Evolutionary conservation across 2,888 invertebrate species (phyloP), one percentile per base, ranked within the genome.

Genomic region (Dicycla oo): DNA sequence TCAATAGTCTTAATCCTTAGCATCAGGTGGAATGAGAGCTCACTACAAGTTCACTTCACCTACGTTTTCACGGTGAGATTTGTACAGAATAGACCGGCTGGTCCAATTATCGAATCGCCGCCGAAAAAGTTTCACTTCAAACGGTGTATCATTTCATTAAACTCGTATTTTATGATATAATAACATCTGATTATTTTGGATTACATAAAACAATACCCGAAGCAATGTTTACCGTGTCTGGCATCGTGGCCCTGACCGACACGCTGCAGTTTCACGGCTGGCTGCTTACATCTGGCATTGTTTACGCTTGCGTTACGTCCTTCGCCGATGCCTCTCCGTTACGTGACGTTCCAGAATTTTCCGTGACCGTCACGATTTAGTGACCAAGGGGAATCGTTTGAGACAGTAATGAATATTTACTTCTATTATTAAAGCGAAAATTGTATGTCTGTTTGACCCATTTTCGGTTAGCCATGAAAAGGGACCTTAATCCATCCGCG

Each of bases 171-270:
- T 18, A 43, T 51, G 26, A 26, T 26, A 57, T 56, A 56, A 47
- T 43, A 43, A 15, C 13, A 56, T 26, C 15, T 18, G 34, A n/a
- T 53, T 51, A n/a, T 53, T 51, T 61, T n/a, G 47, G 26, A 34
- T 30, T 38, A 53, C 15, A 23, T 75, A 23, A 38, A 76, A 67
- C 68, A 53, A 73, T 53, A 72, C 15, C 40, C 38, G 53, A 58
- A 40, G 23, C 73, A n/a, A 20, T 53, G 58, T 74, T 58, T n/a
- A 30, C 40, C 47, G 47, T 26, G 47, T 78, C 23, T 40, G 23
- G 47, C 45, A 5, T n/a, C 43, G 79, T n/a, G 80, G 13, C 80
- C 74, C 13, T 74, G 75, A 76, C 67, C 76, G 13, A 81, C 67
- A 76, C 49, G 5, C 38, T 23, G 53, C 38, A 13, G 54, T 69